Evolutionary conservation across 2,113 vertebrate genomes (phyloP).

Genomic region (Laticauda laticaudata): DNA sequence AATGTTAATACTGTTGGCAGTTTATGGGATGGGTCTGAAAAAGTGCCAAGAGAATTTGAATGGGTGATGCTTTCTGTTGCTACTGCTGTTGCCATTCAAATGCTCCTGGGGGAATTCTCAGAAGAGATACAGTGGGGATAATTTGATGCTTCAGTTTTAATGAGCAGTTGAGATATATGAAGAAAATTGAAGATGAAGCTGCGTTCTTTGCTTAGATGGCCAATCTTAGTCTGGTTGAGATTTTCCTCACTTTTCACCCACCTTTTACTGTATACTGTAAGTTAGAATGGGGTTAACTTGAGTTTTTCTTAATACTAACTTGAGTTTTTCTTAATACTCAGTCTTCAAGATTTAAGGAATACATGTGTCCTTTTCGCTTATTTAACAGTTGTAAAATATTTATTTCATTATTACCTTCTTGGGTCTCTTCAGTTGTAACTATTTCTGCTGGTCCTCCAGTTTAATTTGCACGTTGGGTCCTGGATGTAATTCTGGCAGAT

Average conservation of each 20-base stretch:
- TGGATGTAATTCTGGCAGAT: neutral
- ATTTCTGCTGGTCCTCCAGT: neutral
- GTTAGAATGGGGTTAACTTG: neutral
- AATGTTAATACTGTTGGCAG: neutral
- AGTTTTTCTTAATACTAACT: neutral
- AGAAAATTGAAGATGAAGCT: conserved; percentile 1
- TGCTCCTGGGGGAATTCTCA: conserved; percentile 18
- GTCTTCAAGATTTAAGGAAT: neutral
- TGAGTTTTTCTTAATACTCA: neutral
- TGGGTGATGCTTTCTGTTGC: conserved; percentile 15
- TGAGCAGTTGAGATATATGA: conserved; percentile 31
- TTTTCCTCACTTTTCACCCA: neutral
- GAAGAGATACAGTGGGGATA: conserved; percentile 38
- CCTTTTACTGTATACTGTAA: neutral
- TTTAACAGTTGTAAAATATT: neutral
- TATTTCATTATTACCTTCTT: neutral
- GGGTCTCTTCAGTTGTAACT: neutral
- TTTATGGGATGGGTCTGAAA: neutral
- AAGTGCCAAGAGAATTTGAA: neutral
- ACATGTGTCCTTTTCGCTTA: neutral
- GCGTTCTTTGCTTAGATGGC: neutral
- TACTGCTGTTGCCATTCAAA: neutral
- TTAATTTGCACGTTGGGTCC: neutral
- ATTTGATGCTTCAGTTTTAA: conserved; percentile 45
- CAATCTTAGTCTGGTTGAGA: neutral